Percentiles rank a stretch among this genome's conserved stretches.
Conservation (phyloP, 2,888 invertebrate species). For the Bunonema sp. region DNA sequence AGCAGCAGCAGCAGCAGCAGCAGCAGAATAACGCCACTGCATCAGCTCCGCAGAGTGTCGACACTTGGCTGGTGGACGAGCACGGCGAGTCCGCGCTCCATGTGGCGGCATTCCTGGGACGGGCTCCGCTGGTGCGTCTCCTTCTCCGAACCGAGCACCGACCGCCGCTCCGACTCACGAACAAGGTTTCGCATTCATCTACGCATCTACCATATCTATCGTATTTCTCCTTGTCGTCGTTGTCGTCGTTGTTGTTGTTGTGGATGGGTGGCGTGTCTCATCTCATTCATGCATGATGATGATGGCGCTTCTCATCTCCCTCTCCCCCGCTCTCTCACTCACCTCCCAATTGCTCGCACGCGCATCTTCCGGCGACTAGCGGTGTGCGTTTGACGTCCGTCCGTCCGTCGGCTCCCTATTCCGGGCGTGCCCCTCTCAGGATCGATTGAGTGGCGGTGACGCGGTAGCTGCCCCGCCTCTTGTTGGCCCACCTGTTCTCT, state of each 20-base stretch:
- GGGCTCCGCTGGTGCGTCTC: slow-evolving; percentile 39
- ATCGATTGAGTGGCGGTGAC: too few species aligned
- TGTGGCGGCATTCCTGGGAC: too few species aligned
- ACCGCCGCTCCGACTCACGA: slow-evolving; percentile 45
- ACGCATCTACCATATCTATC: too few species aligned
- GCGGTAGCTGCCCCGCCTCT: too few species aligned
- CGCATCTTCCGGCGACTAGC: not conserved
- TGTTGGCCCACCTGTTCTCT: too few species aligned
- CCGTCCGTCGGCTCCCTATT: not conserved
- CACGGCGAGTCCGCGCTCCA: slow-evolving; percentile 52
- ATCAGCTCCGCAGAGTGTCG: slow-evolving; percentile 1
- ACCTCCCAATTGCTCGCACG: not conserved
- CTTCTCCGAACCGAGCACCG: slow-evolving; percentile 40
- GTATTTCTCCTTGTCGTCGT: not conserved
- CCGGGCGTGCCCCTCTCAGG: not conserved
- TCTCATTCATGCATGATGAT: slow-evolving; percentile 2
- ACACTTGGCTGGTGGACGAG: slow-evolving; percentile 31
- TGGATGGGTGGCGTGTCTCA: not conserved
- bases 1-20: not conserved
- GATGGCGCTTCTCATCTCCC: not conserved
- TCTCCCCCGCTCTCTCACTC: slow-evolving; percentile 1
- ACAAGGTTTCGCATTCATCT: slow-evolving; percentile 44
- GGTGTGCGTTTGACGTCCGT: too few species aligned
- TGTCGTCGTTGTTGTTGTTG: not conserved
- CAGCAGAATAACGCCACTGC: not conserved